Percentiles rank a stretch among this genome's conserved stretches.
phyloP scores from a whole-genome alignment of 2,888 invertebrate species.

The Standfussiana lucernea region DNA sequence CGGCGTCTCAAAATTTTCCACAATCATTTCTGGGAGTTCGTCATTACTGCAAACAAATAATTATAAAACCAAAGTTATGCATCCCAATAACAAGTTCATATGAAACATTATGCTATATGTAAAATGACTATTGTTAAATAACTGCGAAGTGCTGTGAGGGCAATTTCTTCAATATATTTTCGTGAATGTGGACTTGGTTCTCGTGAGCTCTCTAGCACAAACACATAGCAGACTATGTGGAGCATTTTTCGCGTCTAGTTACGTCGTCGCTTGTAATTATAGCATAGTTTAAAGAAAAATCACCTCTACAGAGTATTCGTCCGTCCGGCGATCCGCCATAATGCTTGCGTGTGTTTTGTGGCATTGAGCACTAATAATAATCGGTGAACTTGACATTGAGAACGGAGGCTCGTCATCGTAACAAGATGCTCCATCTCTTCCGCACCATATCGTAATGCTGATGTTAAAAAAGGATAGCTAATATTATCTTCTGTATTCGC shows the following conservation, averaged over 20 bases:
- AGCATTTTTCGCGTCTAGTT: constrained; percentile 47
- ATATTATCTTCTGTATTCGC: constrained; percentile 85
- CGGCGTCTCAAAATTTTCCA: constrained; percentile 3
- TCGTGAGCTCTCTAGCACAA: constrained; percentile 19
- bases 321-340: constrained; percentile 79
- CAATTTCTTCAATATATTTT: constrained; percentile 30
- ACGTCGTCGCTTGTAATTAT: constrained; percentile 60
- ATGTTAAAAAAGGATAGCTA: constrained; percentile 83
- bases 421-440: constrained; percentile 84
- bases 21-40: constrained; percentile 1
- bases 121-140: constrained; percentile 2
- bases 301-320: constrained; percentile 71
- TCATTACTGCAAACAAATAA: neutral
- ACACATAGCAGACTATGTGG: too few species aligned
- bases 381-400: constrained; percentile 91
- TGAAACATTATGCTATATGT: neutral
- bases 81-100: neutral
- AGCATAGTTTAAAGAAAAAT: constrained; percentile 65
- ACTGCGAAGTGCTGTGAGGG: neutral
- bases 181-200: constrained; percentile 25
- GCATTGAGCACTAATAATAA: constrained; percentile 91
- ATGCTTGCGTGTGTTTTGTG: constrained; percentile 88
- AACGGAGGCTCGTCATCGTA: constrained; percentile 89
- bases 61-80: constrained; percentile 1
- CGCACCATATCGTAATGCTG: constrained; percentile 72